Percentiles rank a stretch among this genome's conserved stretches.
phyloP scores from a whole-genome alignment of 64 coral and sea anemone species.

The Acropora yongei region DNA sequence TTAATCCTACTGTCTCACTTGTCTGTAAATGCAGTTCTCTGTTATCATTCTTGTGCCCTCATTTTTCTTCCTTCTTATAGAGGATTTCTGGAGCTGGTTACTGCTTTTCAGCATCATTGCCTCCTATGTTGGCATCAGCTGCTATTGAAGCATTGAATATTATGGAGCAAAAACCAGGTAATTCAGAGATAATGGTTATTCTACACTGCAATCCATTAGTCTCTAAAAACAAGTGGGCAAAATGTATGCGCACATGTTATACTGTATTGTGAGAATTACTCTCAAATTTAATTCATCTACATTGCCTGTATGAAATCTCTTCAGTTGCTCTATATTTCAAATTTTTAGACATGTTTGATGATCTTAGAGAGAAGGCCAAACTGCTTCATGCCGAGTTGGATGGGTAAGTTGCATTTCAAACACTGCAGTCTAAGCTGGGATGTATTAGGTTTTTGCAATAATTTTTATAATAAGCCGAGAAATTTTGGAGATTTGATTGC shows the following conservation, averaged over 20 bases:
- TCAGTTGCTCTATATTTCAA: neutral
- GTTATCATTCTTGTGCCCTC: too few relatives aligned
- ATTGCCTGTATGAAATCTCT: too few relatives aligned
- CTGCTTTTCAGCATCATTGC: constrained; percentile 96
- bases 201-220: too few relatives aligned
- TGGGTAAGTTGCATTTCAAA: constrained; percentile 52
- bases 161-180: constrained; percentile 93
- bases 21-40: too few relatives aligned
- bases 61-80: constrained; percentile 33
- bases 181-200: neutral
- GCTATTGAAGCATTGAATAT: constrained; percentile 94
- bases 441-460: too few relatives aligned
- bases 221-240: too few relatives aligned
- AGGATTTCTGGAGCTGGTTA: constrained; percentile 96
- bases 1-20: too few relatives aligned
- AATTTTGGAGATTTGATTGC: too few relatives aligned
- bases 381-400: constrained; percentile 84
- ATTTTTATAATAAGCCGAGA: too few relatives aligned
- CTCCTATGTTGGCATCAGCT: constrained; percentile 89
- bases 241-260: too few relatives aligned
- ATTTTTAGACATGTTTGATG: constrained; percentile 87
- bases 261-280: too few relatives aligned
- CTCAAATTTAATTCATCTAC: too few relatives aligned
- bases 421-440: neutral
- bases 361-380: constrained; percentile 76